These are phyloP conservation scores for Actinernus sp. DNA, from an alignment of 92 coral and sea anemone genomes.

Conservation along the genomic window DNA sequence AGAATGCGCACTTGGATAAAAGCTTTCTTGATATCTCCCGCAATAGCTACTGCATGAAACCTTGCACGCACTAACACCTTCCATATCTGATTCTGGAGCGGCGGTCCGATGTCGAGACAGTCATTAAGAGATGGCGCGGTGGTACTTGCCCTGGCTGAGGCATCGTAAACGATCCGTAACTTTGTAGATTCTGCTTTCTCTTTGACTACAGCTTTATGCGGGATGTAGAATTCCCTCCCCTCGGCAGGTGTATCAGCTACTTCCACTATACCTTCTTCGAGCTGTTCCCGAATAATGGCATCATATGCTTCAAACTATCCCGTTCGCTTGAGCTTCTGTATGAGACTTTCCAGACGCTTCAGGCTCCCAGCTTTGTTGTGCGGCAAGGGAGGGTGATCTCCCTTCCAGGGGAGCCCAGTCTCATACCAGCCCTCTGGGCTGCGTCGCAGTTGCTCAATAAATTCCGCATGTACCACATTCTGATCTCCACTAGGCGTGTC, in stretches of 20 bases:
- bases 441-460: neutral
- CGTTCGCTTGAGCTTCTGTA: neutral
- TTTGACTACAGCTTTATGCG: neutral
- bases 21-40: conserved; percentile 22
- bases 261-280: neutral
- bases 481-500: conserved; percentile 1
- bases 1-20: conserved; percentile 30
- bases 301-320: neutral
- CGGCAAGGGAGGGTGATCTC: conserved; percentile 9
- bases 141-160: neutral
- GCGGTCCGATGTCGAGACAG: conserved; percentile 3
- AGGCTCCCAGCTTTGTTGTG: neutral
- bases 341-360: neutral
- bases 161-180: conserved; percentile 13
- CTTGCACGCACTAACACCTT: conserved; percentile 18
- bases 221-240: conserved; percentile 13
- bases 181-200: conserved; percentile 3
- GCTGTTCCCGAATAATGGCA: neutral
- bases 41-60: conserved; percentile 15
- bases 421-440: conserved; percentile 9
- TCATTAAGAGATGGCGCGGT: conserved; percentile 7
- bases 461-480: neutral
- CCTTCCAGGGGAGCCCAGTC: neutral
- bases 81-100: conserved; percentile 16
- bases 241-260: conserved; percentile 2